Percentiles rank a stretch among this genome's conserved stretches.
phyloP scores from a whole-genome alignment of 1,140 invertebrate species.

The Babylonia areolata region DNA sequence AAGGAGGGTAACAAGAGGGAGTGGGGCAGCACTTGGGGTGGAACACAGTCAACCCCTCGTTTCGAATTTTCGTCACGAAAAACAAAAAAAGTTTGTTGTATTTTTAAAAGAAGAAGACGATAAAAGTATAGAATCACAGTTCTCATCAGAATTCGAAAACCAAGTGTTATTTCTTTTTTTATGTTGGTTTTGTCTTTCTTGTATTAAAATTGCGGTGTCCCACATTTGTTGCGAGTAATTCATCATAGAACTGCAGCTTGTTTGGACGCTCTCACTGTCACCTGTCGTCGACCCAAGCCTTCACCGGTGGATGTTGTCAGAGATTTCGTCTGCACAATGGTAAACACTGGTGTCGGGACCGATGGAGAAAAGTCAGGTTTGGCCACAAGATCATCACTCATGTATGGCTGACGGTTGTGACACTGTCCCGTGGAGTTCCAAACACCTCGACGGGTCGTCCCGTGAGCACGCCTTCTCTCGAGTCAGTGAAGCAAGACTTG shows the following conservation, averaged over 20 bases:
- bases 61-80: too few relatives aligned
- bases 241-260: background rate
- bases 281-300: background rate
- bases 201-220: too few relatives aligned
- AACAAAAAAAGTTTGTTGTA: too few relatives aligned
- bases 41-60: too few relatives aligned
- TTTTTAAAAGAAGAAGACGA: too few relatives aligned
- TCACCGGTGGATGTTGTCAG: background rate
- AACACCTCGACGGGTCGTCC: background rate
- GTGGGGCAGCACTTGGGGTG: too few relatives aligned
- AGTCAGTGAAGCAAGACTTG: conserved; percentile 18
- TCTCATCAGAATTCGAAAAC: too few relatives aligned
- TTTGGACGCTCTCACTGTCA: background rate
- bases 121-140: too few relatives aligned
- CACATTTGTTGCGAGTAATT: background rate
- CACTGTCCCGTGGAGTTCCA: background rate
- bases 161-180: too few relatives aligned
- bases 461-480: background rate
- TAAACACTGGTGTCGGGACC: background rate
- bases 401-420: background rate
- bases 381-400: conserved; percentile 16
- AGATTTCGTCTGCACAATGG: background rate
- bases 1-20: too few relatives aligned
- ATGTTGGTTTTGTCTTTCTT: too few relatives aligned
- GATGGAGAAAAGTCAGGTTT: background rate